phyloP scores from a whole-genome alignment of 2,888 invertebrate species.

The Oxyteleia sp. region DNA sequence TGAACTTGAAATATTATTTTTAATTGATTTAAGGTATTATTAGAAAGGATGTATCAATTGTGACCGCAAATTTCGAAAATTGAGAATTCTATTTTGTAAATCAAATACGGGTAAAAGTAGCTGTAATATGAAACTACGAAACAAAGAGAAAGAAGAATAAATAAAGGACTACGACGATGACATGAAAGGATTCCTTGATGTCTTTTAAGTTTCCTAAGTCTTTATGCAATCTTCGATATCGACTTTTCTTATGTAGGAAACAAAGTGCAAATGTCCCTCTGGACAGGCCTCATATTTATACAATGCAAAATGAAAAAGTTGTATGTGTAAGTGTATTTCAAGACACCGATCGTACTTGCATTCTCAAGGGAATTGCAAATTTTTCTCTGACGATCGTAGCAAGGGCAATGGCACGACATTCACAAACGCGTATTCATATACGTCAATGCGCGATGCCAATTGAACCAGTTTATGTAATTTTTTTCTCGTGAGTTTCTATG shows the following conservation, averaged over 20 bases:
- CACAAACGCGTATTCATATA: slow-evolving; percentile 54
- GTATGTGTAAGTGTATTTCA: slow-evolving; percentile 48
- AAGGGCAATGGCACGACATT: slow-evolving; percentile 37
- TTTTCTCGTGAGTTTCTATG: slow-evolving; percentile 50
- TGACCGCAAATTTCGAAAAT: slow-evolving; percentile 23
- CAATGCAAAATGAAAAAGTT: slow-evolving; percentile 69
- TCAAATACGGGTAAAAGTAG: slow-evolving; percentile 30
- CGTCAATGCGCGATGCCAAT: slow-evolving; percentile 53
- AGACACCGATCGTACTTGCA: slow-evolving; percentile 63
- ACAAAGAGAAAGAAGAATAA: slow-evolving; percentile 34
- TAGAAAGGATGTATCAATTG: too few relatives aligned
- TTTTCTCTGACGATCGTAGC: slow-evolving; percentile 51
- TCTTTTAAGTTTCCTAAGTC: slow-evolving; percentile 59
- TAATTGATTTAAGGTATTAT: too few relatives aligned
- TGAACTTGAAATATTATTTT: too few relatives aligned
- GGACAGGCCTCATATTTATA: slow-evolving; percentile 66
- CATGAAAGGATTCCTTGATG: slow-evolving; percentile 65
- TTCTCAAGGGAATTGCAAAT: slow-evolving; percentile 69
- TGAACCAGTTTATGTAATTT: slow-evolving; percentile 48
- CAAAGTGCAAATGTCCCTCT: slow-evolving; percentile 69
- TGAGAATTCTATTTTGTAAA: slow-evolving; percentile 25
- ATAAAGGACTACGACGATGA: slow-evolving; percentile 42
- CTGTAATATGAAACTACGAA: slow-evolving; percentile 34
- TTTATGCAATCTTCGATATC: slow-evolving; percentile 67
- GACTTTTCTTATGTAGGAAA: slow-evolving; percentile 61